Evolutionary conservation across 2,888 invertebrate genomes (phyloP), one percentile per base, ranked within the genome.

Genomic region (Eupithecia dodoneata): DNA sequence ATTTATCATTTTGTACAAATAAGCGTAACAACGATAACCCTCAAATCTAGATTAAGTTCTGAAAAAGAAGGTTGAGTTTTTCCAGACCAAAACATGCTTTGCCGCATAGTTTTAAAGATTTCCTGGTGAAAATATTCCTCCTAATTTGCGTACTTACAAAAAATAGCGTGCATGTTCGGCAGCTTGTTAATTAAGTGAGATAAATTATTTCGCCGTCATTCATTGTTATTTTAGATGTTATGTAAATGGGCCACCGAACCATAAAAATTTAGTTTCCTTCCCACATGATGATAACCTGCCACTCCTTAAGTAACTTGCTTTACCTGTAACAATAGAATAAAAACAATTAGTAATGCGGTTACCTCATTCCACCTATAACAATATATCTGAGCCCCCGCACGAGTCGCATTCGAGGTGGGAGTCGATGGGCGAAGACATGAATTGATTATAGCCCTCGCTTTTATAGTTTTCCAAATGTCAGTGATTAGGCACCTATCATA

Each of bases 301-400:
- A 83, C 84, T 85, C 86, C 89, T 87, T 81, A 82, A 84, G 76
- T 83, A 86, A 85, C 87, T 84, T 79, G 85, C 88, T 91, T 88
- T 93, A 94, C 92, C 92, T 91, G 92, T 86, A 93, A 94, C 93
- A 94, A 93, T 91, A 83, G 88, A 91, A 92, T 90, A 91, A 90
- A 90, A 92, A 90, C 90, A 92, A 93, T 94, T 92, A 93, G 88
- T 92, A 90, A 90, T 89, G 85, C 87, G 89, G 87, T 84, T 90
- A 90, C 92, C 88, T 93, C 92, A 92, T 90, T 87, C 81, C 80
- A 86, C 86, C 80, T 81, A 86, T 87, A 88, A 90, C 90, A 90
- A 91, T 91, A 91, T 87, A 90, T 91, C 30, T 86, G 83, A 85
- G 91, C 94, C 94, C 93, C 93, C 95, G 91, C 94, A 89, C 85